These are phyloP conservation scores for Pandemis heparana DNA, from an alignment of 2,888 invertebrate species.

Conservation along the genomic window DNA sequence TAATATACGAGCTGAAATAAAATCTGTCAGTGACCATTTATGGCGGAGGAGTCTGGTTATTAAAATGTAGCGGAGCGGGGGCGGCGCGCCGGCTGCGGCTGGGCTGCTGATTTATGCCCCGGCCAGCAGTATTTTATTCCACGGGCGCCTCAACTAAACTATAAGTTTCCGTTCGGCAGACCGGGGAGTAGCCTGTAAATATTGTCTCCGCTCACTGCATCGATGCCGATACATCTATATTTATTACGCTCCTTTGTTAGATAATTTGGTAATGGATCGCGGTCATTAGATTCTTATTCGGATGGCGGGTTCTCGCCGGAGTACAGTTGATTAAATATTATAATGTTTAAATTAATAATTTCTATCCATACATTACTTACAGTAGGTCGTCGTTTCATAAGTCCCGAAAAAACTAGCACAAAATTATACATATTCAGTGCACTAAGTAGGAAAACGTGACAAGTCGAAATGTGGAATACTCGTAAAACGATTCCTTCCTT, in stretches of 20 bases:
- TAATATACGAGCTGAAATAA: constrained; percentile 82
- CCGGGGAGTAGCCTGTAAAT: constrained; percentile 83
- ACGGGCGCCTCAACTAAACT: constrained; percentile 85
- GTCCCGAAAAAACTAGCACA: too few species aligned
- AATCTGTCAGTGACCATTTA: constrained; percentile 83
- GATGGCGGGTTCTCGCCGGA: background rate
- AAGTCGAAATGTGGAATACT: background rate
- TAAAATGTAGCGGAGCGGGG: constrained; percentile 81
- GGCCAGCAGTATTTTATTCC: constrained; percentile 84
- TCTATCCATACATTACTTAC: too few species aligned
- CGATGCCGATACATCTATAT: constrained; percentile 82
- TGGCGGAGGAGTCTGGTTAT: constrained; percentile 76
- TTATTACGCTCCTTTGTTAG: constrained; percentile 78
- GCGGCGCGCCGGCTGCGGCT: constrained; percentile 77
- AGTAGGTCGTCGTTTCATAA: too few species aligned
- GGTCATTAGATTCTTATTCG: constrained; percentile 67
- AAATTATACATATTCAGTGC: too few species aligned
- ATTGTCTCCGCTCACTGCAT: constrained; percentile 81
- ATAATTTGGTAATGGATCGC: constrained; percentile 83
- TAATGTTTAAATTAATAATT: background rate
- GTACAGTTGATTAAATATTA: background rate
- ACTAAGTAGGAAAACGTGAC: background rate
- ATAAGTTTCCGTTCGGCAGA: constrained; percentile 85
- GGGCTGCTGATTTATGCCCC: constrained; percentile 82
- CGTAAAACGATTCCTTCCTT: background rate